A percentile compares a stretch with the other conserved stretches of the same genome.
phyloP scores from a whole-genome alignment of 2,888 invertebrate genomes.

The Heliconius erato region DNA sequence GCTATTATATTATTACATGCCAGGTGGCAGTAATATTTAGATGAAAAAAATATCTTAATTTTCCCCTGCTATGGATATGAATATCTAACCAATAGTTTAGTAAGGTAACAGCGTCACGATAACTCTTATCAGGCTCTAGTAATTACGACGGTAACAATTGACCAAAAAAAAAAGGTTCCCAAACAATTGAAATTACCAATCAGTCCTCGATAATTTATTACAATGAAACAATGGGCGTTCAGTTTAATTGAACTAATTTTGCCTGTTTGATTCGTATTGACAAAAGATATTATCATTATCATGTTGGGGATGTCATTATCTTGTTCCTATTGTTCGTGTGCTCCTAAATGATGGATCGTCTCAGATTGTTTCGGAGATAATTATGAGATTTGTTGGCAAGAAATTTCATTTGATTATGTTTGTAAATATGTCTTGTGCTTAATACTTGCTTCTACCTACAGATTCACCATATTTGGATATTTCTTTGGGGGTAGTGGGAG shows the following conservation, averaged over 20 bases:
- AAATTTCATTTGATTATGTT: conserved; percentile 10
- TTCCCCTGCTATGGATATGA: no score
- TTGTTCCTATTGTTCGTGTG: conserved; percentile 24
- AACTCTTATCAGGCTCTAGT: not conserved
- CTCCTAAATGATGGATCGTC: conserved; percentile 22
- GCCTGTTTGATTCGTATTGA: conserved; percentile 24
- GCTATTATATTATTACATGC: no score
- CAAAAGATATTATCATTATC: conserved; percentile 37
- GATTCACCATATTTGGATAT: no score
- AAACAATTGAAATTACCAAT: conserved; percentile 1
- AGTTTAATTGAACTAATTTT: conserved; percentile 26
- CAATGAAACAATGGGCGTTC: conserved; percentile 27
- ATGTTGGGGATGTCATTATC: conserved; percentile 28
- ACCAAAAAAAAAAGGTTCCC: conserved; percentile 1
- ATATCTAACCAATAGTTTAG: no score
- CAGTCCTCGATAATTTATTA: conserved; percentile 20
- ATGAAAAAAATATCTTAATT: no score
- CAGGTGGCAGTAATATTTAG: no score
- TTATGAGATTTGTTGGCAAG: conserved; percentile 18
- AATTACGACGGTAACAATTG: not conserved
- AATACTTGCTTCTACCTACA: not conserved
- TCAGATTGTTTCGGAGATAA: conserved; percentile 3
- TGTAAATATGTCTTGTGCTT: not conserved
- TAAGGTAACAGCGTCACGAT: no score
- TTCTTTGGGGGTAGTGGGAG: no score